Evolutionary conservation across 2,888 invertebrate species (phyloP).

Genomic region (Kryphioiulus occultus): DNA sequence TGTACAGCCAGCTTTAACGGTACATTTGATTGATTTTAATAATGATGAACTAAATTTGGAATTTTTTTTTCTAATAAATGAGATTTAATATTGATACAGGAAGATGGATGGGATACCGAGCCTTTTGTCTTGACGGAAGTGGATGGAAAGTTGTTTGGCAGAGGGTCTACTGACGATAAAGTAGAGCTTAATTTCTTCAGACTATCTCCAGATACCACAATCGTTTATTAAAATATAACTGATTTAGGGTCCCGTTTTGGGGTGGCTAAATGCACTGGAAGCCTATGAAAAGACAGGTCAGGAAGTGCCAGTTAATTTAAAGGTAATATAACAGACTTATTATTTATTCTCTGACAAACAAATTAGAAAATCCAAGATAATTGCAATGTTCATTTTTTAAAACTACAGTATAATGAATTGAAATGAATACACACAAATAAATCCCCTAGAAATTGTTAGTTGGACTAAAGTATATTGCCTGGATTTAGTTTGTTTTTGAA

Average conservation of each 20-base stretch:
- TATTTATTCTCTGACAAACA: too few species aligned
- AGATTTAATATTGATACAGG: constrained; percentile 61
- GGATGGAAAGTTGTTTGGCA: constrained; percentile 87
- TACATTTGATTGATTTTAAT: constrained; percentile 53
- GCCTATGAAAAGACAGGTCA: constrained; percentile 78
- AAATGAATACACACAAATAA: too few species aligned
- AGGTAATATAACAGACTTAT: constrained; percentile 63
- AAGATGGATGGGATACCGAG: constrained; percentile 95
- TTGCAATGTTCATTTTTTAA: too few species aligned
- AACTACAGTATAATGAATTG: too few species aligned
- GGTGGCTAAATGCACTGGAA: constrained; percentile 94
- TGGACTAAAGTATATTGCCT: too few species aligned
- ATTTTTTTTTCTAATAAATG: neutral
- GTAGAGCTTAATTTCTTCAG: constrained; percentile 58
- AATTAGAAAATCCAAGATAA: too few species aligned
- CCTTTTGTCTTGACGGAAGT: constrained; percentile 90
- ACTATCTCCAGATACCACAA: neutral
- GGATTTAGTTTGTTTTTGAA: constrained; percentile 83
- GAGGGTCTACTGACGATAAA: constrained; percentile 94
- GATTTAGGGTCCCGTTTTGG: constrained; percentile 80
- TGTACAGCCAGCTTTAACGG: constrained; percentile 91
- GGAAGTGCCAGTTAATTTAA: constrained; percentile 72
- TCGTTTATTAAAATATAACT: neutral
- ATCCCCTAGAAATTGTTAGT: too few species aligned
- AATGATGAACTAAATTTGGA: neutral